Conservation (phyloP, 2,888 invertebrate species). For the Cryptus viduatorius region DNA sequence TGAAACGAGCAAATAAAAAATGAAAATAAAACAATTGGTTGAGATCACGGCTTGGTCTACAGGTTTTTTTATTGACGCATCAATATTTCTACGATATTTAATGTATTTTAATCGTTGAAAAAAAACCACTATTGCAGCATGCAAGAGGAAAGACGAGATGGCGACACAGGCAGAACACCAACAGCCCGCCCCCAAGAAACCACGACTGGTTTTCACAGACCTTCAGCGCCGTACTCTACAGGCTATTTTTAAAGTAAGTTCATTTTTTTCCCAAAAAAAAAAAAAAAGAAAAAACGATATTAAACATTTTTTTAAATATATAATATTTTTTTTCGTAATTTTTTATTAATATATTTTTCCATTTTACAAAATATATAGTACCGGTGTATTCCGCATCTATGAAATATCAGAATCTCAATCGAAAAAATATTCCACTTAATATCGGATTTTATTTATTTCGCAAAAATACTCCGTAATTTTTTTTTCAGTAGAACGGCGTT, state of each 20-base stretch:
- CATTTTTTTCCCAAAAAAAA: neutral
- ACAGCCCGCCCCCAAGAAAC: constrained; percentile 98
- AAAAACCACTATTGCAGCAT: constrained; percentile 88
- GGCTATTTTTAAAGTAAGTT: constrained; percentile 98
- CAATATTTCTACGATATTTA: neutral
- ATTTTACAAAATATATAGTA: too few relatives aligned
- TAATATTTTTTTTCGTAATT: too few relatives aligned
- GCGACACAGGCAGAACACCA: constrained; percentile 91
- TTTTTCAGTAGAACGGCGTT: too few relatives aligned
- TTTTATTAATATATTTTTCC: too few relatives aligned
- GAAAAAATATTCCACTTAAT: too few relatives aligned
- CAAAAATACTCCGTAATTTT: too few relatives aligned
- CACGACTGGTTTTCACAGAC: constrained; percentile 99
- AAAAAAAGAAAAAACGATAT: too few relatives aligned
- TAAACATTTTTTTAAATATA: too few relatives aligned
- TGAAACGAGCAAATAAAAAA: neutral
- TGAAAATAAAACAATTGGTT: constrained; percentile 50
- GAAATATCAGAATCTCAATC: too few relatives aligned
- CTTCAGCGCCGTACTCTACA: constrained; percentile 99
- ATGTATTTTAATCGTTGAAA: constrained; percentile 25
- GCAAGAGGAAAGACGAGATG: constrained; percentile 98
- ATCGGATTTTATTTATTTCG: too few relatives aligned
- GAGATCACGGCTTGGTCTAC: constrained; percentile 69
- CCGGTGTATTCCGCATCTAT: too few relatives aligned
- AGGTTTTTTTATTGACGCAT: constrained; percentile 19